Base-by-base conservation (phyloP, 2,797 vertebrate species). In the Coregonus suidteri region DNA sequence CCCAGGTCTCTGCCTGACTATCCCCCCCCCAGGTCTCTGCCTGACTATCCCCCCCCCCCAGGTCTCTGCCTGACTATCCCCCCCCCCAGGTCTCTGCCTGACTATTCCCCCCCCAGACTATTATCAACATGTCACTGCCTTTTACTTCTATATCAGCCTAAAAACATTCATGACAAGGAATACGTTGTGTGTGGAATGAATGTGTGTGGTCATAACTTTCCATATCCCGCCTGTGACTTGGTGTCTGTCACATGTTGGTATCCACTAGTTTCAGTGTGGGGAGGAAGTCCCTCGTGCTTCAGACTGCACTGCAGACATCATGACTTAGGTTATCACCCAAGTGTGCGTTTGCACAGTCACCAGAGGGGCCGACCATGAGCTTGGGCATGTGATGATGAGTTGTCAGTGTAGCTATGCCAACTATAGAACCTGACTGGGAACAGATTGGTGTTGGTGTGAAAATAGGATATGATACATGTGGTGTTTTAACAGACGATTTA, bases 301-400 rank as follows among this genome's bases (percentile, higher is more conserved):
- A 75, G 59, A 53, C 66, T 16, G 51, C 11, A 11, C 79, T 71
- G n/a, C 56, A 73, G 47, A 73, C 52, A 34, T 56, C 20, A n/a
- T 80, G 65, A 62, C 20, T 64, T 52, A 62, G 31, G 13, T n/a
- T 18, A 14, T 53, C 37, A 14, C 16, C 18, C 37, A n/a, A 53
- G 54, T n/a, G 54, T 18, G 16, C 18, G 53, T 54, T 18, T 59
- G 56, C 3, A 7, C n/a, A 54, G 79, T 59, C 62, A 76, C 66
- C 56, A 59, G 64, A 66, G 70, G 35, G 7, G 25, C 25, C 25
- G 25, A 25, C 25, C 0, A 47, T 14, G 51, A 25, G 66, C 54
- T 70, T 30, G 59, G 14, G 14, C 65, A 75, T 62, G 66, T 75
- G 77, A 68, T 70, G 5, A 37, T 73, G 25, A n/a, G 62, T 35